Base-by-base conservation (phyloP, 1,140 invertebrate genomes). In the Cardiocondyla obscurior region DNA sequence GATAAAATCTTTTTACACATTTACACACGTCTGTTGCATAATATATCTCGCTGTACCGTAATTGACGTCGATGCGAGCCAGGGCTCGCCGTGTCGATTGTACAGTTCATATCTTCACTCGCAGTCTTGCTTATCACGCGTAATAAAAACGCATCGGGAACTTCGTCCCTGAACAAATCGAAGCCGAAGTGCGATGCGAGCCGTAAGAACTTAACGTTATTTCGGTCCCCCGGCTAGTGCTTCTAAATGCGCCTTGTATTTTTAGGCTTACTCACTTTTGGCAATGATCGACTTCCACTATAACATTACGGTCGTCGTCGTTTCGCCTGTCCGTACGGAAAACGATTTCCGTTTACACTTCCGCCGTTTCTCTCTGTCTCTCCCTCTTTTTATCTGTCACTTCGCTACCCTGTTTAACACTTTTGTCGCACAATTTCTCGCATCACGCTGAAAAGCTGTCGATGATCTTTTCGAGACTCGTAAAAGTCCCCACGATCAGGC, bases 401-500 rank as follows among this genome's bases (percentile, higher is more conserved):
- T 51, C 25, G 0, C 0, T 2, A 19, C 0, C 16, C 6, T 5
- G 33, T 22, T 44, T 30, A 1, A 33, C 60, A 69, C 22, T 57
- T 57, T 44, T 57, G 22, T 72, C 33, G 12, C 36, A 42, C n/a
- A 42, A 19, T 25, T 53, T 16, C 1, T 58, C 30, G 10, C 4
- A 4, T 84, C 28, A 58, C n/a, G 46, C 1, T 57, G 60, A 83
- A 87, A 96, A 96, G 82, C 94, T 95, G 0, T 91, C 33, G 51
- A 96, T 94, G 83, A 97, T 97, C 77, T 95, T 95, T 16, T 94
- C 91, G 0, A 97, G 90, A 73, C 96, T 96, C 2, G 96, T 97
- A 88, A 95, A 96, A 0, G 96, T 97, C 51, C 96, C 96, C 25
- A 96, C 95, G 1, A 97, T 85, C 1, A 97, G 94, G 12, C 96